Evolutionary conservation across 1,140 invertebrate species (phyloP).

Genomic region (Drosophila micromelanica): DNA sequence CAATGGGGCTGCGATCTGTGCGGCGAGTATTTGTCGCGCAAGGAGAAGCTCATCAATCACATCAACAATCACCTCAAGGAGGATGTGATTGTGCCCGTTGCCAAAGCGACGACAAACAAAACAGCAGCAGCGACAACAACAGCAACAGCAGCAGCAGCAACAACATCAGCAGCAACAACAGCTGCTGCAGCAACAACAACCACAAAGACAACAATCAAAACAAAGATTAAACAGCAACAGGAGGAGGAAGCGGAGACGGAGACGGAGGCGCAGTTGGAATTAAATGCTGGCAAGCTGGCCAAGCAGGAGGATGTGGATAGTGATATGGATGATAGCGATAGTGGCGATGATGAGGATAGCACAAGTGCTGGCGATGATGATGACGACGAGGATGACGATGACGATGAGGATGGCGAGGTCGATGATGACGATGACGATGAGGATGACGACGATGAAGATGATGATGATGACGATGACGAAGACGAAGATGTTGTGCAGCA

Average conservation of each 20-base stretch:
- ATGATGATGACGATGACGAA: no score
- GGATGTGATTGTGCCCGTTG: conserved; percentile 74
- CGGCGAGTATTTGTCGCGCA: conserved; percentile 80
- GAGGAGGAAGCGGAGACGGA: background rate
- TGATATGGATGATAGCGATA: conserved; percentile 48
- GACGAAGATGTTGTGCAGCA: conserved; percentile 22
- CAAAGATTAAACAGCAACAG: background rate
- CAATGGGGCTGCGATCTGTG: conserved; percentile 84
- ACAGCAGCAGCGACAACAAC: background rate
- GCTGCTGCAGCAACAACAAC: background rate
- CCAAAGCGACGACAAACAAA: no score
- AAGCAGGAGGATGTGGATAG: conserved; percentile 49
- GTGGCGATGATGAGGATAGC: conserved; percentile 37
- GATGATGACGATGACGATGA: conserved; percentile 31
- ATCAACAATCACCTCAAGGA: conserved; percentile 81
- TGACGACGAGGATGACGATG: conserved; percentile 51
- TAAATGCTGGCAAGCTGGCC: conserved; percentile 4
- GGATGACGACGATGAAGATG: no score
- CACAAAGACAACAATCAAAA: background rate
- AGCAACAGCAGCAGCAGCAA: background rate
- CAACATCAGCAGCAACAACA: background rate
- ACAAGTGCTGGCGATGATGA: conserved; percentile 51
- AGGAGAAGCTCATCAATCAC: conserved; percentile 83
- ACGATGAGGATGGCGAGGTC: conserved; percentile 33
- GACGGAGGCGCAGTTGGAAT: background rate